Evolutionary conservation across 2,888 invertebrate species (phyloP), one percentile per base, ranked within the genome.

Genomic region (Baronia brevicornis): DNA sequence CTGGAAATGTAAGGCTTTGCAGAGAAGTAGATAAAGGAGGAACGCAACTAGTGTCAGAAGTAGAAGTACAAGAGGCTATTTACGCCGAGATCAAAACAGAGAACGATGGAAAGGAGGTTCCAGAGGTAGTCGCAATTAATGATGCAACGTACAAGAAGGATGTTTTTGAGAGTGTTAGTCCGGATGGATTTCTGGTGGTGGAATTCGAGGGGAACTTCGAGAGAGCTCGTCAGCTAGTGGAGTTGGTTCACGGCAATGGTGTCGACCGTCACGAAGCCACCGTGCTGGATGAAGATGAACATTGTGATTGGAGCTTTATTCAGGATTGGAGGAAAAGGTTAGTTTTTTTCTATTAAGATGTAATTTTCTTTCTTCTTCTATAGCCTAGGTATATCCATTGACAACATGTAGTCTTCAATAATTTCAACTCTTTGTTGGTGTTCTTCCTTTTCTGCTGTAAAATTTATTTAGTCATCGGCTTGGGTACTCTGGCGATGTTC

Each of bases 271-370:
- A 82, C 39, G 85, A 85, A 38, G 80, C 82, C 1, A 80, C 66
- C 1, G 64, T 82, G 24, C 58, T 82, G 10, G 84, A 84, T 25
- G 80, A 82, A 32, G 79, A 80, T 15, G 78, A 75, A 51, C 86
- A 86, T 43, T 89, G 88, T 41, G 91, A 91, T 61, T 91, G 91
- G 91, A 90, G 91, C 58, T 91, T 90, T 61, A 90, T 91, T 27
- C 91, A 91, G 65, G 88, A 88, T 57, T 91, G 91, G 91, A 84
- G 91, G 56, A 86, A 88, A 71, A 86, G 90, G 90, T 90, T 72
- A 61, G 74, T 64, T 14, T 29, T 31, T 33, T 24, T n/a, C n/a
- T n/a, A n/a, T n/a, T n/a, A n/a, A n/a, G n/a, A n/a, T 20, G 36
- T 35, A 23, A 36, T 31, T 43, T 30, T 35, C 18, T 13, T 39